phyloP scores from a whole-genome alignment of 1,140 invertebrate genomes.

The Drosophila pachea region DNA sequence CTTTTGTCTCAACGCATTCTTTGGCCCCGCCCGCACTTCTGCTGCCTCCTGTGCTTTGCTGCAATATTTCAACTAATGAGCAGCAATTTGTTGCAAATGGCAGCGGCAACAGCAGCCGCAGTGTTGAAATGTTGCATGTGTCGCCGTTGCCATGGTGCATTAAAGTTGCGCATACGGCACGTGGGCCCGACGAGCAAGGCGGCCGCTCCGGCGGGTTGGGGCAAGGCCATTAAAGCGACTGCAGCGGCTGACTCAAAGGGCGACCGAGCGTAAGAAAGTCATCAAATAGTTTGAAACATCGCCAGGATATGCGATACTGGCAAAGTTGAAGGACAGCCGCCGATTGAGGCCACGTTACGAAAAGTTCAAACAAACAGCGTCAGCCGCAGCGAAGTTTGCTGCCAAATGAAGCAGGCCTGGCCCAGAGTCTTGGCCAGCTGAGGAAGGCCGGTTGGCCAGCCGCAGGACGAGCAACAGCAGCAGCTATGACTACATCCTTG shows the following conservation, averaged over 20 bases:
- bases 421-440: conserved; percentile 23
- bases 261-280: conserved; percentile 66
- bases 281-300: conserved; percentile 55
- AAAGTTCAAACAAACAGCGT: conserved; percentile 54
- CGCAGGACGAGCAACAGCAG: not conserved
- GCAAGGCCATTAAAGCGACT: conserved; percentile 40
- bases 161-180: conserved; percentile 43
- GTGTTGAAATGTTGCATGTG: conserved; percentile 46
- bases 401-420: conserved; percentile 50
- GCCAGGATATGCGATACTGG: conserved; percentile 40
- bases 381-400: conserved; percentile 34
- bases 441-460: conserved; percentile 12
- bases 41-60: not conserved
- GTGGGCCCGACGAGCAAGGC: conserved; percentile 1
- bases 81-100: conserved; percentile 71
- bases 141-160: conserved; percentile 36
- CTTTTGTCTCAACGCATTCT: conserved; percentile 50
- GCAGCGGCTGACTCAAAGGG: conserved; percentile 43
- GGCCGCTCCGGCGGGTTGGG: too few species aligned
- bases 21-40: conserved; percentile 18
- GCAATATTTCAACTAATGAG: conserved; percentile 66
- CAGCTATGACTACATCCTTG: conserved; percentile 1
- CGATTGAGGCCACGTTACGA: conserved; percentile 70
- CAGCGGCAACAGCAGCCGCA: conserved; percentile 22
- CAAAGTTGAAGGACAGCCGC: conserved; percentile 59